Evolutionary conservation across 2,113 vertebrate genomes (phyloP).

Genomic region (Atrichornis clamosus): DNA sequence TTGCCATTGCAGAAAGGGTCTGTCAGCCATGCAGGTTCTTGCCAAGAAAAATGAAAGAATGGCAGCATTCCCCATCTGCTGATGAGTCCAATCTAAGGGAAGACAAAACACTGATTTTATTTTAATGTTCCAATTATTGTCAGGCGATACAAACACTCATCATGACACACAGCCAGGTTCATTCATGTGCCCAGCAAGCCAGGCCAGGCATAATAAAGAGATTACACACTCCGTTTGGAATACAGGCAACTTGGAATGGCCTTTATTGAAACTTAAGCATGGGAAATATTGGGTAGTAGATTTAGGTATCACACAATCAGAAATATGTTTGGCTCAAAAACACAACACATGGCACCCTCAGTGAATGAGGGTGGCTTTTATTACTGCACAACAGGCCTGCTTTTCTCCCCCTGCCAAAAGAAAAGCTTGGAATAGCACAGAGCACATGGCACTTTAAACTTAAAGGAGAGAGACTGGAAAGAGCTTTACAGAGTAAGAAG

Average conservation of each 20-base stretch:
- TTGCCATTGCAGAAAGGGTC: not conserved
- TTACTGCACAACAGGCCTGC: not conserved
- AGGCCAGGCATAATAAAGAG: slow-evolving; percentile 45
- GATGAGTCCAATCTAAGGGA: slow-evolving; percentile 38
- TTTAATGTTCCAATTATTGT: slow-evolving; percentile 38
- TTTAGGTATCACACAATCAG: not conserved
- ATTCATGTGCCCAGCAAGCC: slow-evolving; percentile 3
- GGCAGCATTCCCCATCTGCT: slow-evolving; percentile 63
- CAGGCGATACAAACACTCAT: slow-evolving; percentile 9
- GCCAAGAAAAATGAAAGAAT: slow-evolving; percentile 45
- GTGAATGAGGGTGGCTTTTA: slow-evolving; percentile 4
- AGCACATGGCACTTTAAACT: slow-evolving; percentile 28
- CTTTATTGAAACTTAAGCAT: slow-evolving; percentile 40
- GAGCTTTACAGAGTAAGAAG: not conserved
- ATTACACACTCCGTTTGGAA: not conserved
- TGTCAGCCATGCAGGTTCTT: not conserved
- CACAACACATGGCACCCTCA: slow-evolving; percentile 31
- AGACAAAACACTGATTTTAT: slow-evolving; percentile 57
- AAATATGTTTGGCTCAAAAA: slow-evolving; percentile 33
- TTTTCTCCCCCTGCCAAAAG: slow-evolving; percentile 22
- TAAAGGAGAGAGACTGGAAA: not conserved
- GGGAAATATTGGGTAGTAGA: not conserved
- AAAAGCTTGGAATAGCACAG: slow-evolving; percentile 3
- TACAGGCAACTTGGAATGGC: slow-evolving; percentile 8
- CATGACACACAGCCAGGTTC: slow-evolving; percentile 45